These are phyloP conservation scores for Myotis planiceps DNA, from an alignment of 2,797 vertebrate species.

Conservation along the genomic window DNA sequence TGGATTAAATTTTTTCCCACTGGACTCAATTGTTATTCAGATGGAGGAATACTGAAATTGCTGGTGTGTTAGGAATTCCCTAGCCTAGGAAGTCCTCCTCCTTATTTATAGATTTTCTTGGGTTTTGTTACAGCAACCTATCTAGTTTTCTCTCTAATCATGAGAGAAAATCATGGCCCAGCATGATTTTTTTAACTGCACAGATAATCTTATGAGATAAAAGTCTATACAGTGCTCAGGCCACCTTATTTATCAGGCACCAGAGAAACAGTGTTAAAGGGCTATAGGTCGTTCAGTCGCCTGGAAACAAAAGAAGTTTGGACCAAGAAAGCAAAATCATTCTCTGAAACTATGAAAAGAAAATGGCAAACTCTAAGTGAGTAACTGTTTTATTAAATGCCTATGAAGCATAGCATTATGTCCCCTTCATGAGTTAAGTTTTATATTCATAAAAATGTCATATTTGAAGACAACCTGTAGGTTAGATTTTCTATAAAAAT, in stretches of 20 bases:
- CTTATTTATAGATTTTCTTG: slow-evolving; percentile 18
- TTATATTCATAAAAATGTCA: slow-evolving; percentile 24
- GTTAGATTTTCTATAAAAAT: slow-evolving; percentile 40
- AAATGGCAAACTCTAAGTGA: slow-evolving; percentile 30
- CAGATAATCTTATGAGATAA: neutral
- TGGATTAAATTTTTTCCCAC: neutral
- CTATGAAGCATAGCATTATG: neutral
- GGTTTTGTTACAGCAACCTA: neutral
- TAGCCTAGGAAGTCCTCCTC: neutral
- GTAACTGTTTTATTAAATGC: slow-evolving; percentile 42
- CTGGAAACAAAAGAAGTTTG: neutral
- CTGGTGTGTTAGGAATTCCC: neutral
- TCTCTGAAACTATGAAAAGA: neutral
- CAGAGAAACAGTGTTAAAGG: neutral
- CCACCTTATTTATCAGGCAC: neutral
- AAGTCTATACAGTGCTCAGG: neutral
- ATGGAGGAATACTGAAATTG: slow-evolving; percentile 8
- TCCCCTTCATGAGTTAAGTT: slow-evolving; percentile 47
- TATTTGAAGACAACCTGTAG: slow-evolving; percentile 41
- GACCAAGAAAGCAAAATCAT: neutral
- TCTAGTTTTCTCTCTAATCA: no score
- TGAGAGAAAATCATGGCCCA: neutral
- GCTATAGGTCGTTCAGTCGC: neutral
- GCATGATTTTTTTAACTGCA: neutral
- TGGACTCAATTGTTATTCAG: neutral